Evolutionary conservation across 2,797 vertebrate species (phyloP).

Genomic region (Threskiornis aethiopicus): DNA sequence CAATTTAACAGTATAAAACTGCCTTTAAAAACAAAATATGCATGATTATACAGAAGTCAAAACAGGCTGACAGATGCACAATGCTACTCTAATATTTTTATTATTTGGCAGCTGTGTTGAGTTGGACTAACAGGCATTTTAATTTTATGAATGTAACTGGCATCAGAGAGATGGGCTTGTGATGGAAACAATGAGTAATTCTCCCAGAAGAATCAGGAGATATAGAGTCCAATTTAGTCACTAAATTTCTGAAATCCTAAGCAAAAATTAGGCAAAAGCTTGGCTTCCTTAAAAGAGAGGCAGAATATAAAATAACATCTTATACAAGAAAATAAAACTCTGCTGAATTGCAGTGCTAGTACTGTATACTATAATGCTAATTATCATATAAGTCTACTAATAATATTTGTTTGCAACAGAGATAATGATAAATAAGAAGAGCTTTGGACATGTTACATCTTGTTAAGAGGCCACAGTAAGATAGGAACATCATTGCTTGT

Average conservation of each 20-base stretch:
- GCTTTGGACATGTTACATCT: neutral
- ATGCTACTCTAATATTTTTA: neutral
- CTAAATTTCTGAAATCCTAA: neutral
- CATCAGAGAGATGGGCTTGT: neutral
- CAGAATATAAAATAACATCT: neutral
- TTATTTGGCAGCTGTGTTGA: neutral
- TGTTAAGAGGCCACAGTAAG: neutral
- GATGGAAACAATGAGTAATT: neutral
- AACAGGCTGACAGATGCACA: neutral
- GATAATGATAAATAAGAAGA: neutral
- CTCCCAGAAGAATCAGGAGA: neutral
- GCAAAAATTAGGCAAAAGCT: neutral
- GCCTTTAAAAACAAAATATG: neutral
- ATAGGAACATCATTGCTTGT: neutral
- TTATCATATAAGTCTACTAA: neutral
- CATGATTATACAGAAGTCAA: neutral
- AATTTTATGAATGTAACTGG: slow-evolving; percentile 6
- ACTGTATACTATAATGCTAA: neutral
- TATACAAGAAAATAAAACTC: neutral
- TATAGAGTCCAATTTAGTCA: neutral
- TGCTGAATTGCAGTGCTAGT: neutral
- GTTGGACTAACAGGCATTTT: neutral
- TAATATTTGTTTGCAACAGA: neutral
- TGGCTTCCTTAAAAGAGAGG: neutral
- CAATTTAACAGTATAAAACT: neutral